Evolutionary conservation across 92 coral and sea anemone species (phyloP).

Genomic region (Epizoanthus rinbou): DNA sequence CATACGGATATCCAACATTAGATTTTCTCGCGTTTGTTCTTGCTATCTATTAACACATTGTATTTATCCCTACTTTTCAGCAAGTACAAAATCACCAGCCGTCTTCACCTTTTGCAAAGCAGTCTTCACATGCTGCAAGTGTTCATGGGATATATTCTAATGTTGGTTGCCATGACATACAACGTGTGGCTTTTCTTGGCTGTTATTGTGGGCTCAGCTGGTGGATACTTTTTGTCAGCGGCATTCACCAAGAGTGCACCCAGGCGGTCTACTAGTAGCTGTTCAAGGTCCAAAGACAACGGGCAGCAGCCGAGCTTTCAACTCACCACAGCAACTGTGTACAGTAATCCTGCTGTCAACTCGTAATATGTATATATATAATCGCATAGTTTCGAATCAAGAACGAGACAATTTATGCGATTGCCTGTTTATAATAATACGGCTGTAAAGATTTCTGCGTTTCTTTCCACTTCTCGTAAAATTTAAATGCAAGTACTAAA

Average conservation of each 20-base stretch:
- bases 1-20: too few species aligned
- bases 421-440: too few species aligned
- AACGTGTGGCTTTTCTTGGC: conserved; percentile 29
- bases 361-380: too few species aligned
- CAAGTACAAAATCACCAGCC: background rate
- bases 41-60: background rate
- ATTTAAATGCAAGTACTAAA: too few species aligned
- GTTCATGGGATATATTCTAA: conserved; percentile 18
- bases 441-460: too few species aligned
- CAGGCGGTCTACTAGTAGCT: background rate
- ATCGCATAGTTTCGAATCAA: too few species aligned
- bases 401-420: too few species aligned
- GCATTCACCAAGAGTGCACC: background rate
- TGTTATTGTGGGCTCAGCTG: conserved; percentile 17
- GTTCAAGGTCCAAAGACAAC: background rate
- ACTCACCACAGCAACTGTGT: background rate
- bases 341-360: background rate
- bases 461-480: too few species aligned
- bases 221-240: conserved; percentile 32
- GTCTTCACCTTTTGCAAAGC: conserved; percentile 22
- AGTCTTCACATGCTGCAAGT: conserved; percentile 23
- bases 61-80: background rate
- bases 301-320: conserved; percentile 15
- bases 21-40: too few species aligned
- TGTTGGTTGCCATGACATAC: conserved; percentile 44